Evolutionary conservation across 2,113 vertebrate genomes (phyloP), one percentile per base, ranked within the genome.

Genomic region (Actenoides lindsayi): DNA sequence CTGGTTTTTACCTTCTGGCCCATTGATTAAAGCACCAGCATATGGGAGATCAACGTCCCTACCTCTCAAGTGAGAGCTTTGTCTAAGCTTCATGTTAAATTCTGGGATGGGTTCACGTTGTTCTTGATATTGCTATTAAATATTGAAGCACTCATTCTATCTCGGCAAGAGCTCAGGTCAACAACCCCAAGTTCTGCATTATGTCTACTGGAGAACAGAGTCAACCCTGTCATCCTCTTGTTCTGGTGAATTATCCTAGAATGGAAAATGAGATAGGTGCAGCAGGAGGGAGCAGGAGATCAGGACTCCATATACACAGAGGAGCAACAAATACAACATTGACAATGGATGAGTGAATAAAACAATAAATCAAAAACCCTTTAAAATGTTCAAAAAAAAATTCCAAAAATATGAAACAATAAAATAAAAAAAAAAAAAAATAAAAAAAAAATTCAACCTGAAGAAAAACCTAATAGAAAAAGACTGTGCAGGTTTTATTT

Each of bases 401-500:
- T 20, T 79, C 79, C 13, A 6, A 59, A 71, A 91, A 62, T 17
- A 80, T 5, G 11, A n/a, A 74, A 21, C 7, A 4, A 46, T 56
- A 42, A 89, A 18, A 53, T 64, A 24, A 24, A 60, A 35, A 37
- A 62, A 28, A 27, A 64, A 27, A 63, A 23, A 23, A 21, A 50
- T 24, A 21, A 41, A 41, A 41, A 41, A 12, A 41, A 41, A 41
- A 37, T 37, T 41, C 41, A 51, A 19, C 6, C 12, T 46, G 28
- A 92, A 83, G 21, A 24, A 90, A 87, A 67, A 28, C 5, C 13
- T 63, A 63, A 59, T 2, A 20, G 46, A 37, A 94, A 83, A 80
- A 67, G 13, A 51, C 15, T 50, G 1, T 21, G 2, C 25, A 9
- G 0, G 19, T 48, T 48, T 23, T 31, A 37, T 39, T 70, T 74